Conservation (phyloP, 1,140 invertebrate genomes). For the Eubasilissa regina region DNA sequence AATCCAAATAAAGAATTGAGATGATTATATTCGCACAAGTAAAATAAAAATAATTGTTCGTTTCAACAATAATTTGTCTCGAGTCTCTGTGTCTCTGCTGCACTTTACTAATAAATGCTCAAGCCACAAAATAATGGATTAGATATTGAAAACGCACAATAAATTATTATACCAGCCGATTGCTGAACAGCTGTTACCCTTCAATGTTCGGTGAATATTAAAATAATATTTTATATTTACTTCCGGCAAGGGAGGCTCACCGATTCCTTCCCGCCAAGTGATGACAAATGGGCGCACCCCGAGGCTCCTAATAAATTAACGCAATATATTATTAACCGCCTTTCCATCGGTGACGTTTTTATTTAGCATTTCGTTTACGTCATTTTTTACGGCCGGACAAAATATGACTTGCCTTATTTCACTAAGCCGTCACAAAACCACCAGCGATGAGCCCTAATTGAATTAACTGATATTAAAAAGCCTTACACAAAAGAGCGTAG, state of each 20-base stretch:
- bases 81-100: too few relatives aligned
- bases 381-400: constrained; percentile 49
- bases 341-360: constrained; percentile 49
- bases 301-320: constrained; percentile 50
- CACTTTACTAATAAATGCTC: too few relatives aligned
- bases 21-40: too few relatives aligned
- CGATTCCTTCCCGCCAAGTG: constrained; percentile 43
- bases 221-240: constrained; percentile 31
- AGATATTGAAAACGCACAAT: neutral
- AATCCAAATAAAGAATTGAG: too few relatives aligned
- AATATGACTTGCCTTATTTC: constrained; percentile 53
- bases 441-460: constrained; percentile 50
- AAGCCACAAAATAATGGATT: neutral
- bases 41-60: too few relatives aligned
- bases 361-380: constrained; percentile 51
- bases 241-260: constrained; percentile 38
- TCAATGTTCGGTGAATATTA: constrained; percentile 35
- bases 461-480: constrained; percentile 50
- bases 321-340: constrained; percentile 35
- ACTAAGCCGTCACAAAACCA: constrained; percentile 24
- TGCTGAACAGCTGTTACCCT: neutral
- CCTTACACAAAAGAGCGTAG: constrained; percentile 1
- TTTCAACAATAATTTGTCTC: too few relatives aligned
- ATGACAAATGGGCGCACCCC: constrained; percentile 48
- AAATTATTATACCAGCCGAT: neutral